These are phyloP conservation scores for Acleris literana DNA, from an alignment of 2,888 invertebrate genomes.

Conservation along the genomic window DNA sequence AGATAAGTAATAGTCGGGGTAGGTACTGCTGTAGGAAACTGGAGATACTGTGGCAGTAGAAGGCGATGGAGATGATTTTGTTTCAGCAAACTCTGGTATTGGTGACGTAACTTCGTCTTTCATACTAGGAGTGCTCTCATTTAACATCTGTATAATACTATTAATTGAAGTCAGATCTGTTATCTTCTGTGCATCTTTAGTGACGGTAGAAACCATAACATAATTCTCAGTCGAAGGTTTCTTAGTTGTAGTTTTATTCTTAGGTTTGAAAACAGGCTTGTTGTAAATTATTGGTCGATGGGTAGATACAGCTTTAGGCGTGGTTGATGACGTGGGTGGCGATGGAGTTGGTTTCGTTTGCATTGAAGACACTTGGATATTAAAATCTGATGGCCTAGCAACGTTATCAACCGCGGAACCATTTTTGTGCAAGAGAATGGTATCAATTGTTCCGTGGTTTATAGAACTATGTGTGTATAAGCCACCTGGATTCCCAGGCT, in stretches of 20 bases:
- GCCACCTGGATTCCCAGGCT: conserved; percentile 60
- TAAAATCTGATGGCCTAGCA: conserved; percentile 78
- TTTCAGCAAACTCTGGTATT: conserved; percentile 59
- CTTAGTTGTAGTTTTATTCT: conserved; percentile 47
- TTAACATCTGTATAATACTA: conserved; percentile 86
- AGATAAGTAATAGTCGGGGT: conserved; percentile 60
- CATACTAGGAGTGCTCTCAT: conserved; percentile 74
- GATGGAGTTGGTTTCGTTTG: conserved; percentile 74
- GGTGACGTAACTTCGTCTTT: conserved; percentile 67
- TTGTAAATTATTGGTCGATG: conserved; percentile 65
- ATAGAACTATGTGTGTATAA: conserved; percentile 82
- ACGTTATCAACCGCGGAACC: conserved; percentile 82
- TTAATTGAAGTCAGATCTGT: conserved; percentile 74
- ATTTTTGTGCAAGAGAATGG: conserved; percentile 83
- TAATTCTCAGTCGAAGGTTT: conserved; percentile 78
- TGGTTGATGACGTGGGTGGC: conserved; percentile 56
- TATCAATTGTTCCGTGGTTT: conserved; percentile 85
- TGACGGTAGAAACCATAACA: conserved; percentile 82
- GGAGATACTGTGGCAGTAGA: conserved; percentile 54
- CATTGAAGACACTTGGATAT: conserved; percentile 75
- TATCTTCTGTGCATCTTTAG: conserved; percentile 72
- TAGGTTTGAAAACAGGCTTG: conserved; percentile 82
- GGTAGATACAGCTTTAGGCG: conserved; percentile 67
- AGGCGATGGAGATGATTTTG: conserved; percentile 70
- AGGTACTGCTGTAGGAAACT: conserved; percentile 61